These are phyloP conservation scores for Anastatus disparis DNA, from an alignment of 1,140 invertebrate genomes.

Conservation along the genomic window DNA sequence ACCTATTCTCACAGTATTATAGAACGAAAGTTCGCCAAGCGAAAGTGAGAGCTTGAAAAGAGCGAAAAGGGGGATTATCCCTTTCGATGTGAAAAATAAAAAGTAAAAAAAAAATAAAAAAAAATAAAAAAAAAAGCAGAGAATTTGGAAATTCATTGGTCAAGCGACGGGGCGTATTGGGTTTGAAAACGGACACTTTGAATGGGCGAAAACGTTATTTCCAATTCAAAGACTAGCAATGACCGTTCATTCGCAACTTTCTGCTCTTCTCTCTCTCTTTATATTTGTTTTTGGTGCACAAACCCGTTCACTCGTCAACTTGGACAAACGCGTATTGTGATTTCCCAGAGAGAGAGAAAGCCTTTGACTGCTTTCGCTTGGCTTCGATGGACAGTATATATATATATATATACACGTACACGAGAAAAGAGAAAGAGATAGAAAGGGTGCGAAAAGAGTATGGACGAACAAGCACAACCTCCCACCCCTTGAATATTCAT, in stretches of 20 bases:
- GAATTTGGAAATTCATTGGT: no score
- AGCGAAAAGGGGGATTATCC: not conserved
- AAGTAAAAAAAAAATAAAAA: not conserved
- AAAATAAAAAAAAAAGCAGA: not conserved
- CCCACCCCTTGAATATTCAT: conserved; percentile 67
- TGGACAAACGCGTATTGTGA: conserved; percentile 68
- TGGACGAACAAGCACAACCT: conserved; percentile 21
- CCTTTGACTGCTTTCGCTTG: conserved; percentile 58
- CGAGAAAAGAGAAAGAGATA: not conserved
- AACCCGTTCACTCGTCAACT: conserved; percentile 34
- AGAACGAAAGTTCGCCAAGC: no score
- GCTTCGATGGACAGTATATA: conserved; percentile 11
- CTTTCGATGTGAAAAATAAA: not conserved
- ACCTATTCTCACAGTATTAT: no score
- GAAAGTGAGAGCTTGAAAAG: no score
- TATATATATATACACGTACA: no score
- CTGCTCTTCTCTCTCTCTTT: conserved; percentile 5
- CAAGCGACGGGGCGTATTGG: not conserved
- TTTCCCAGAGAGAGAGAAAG: no score
- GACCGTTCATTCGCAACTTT: not conserved
- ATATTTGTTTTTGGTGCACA: conserved; percentile 29
- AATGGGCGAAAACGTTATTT: conserved; percentile 36
- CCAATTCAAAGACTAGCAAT: conserved; percentile 23
- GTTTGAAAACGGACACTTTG: conserved; percentile 34
- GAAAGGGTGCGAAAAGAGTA: conserved; percentile 20